Evolutionary conservation across 2,888 invertebrate species (phyloP), one percentile per base, ranked within the genome.

Genomic region (Aphidoletes aphidimyza): DNA sequence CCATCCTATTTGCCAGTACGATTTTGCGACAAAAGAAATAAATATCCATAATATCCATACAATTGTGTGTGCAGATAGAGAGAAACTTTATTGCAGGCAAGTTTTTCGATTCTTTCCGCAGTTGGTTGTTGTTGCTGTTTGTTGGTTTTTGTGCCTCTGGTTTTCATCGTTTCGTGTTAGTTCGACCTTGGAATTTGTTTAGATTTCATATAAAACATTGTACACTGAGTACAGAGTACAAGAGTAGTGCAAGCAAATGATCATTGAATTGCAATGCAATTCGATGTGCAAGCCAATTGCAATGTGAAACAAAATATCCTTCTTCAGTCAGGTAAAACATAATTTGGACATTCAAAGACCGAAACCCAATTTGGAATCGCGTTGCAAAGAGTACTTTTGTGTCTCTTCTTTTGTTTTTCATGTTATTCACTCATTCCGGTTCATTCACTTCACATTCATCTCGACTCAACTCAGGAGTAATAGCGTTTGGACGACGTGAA

Each of bases 131-230:
- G 8, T 34, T 36, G 2, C 36, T 2, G 8, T 47, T 3, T 47
- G 1, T 22, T 54, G n/a, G 22, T 54, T 54, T 22, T 54, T 54
- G n/a, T 54, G n/a, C 22, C 5, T 14, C 22, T 54, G 22, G n/a
- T 54, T 22, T n/a, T 54, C 47, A 17, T 54, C 47, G 81, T 81
- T 81, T 81, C 37, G 81, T 37, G 81, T 81, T 37, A 37, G 37
- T 81, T 81, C 81, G 81, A 81, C 81, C 81, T 81, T 81, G 81
- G 81, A 81, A 81, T 81, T 81, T 81, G 37, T 81, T 81, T 81
- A 69, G 37, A 81, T 37, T 81, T 37, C n/a, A 37, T 19, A 37
- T n/a, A 81, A 81, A 81, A 37, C 14, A 36, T 9, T 19, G n/a
- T 54, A 17, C n/a, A 19, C 54, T 19, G 54, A n/a, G 17, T 19